These are phyloP conservation scores for Lathronympha strigana DNA, from an alignment of 2,888 invertebrate genomes.

Conservation along the genomic window DNA sequence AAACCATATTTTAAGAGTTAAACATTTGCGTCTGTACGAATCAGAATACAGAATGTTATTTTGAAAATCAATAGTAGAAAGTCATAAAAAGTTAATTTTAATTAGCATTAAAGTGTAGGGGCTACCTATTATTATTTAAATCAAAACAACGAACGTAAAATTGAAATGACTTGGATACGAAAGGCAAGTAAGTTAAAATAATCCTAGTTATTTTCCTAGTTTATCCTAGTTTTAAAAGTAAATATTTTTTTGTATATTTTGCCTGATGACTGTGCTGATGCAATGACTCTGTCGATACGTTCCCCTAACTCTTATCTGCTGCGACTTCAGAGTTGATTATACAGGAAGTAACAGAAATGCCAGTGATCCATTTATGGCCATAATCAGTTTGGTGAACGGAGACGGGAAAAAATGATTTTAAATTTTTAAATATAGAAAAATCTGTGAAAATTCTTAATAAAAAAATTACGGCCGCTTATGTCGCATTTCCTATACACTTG, in stretches of 20 bases:
- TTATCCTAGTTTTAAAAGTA: not conserved
- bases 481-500: too few species aligned
- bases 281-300: too few species aligned
- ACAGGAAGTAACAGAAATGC: too few species aligned
- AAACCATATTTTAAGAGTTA: not conserved
- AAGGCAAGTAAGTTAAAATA: not conserved
- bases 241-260: not conserved
- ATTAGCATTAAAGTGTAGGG: not conserved
- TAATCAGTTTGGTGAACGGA: too few species aligned
- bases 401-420: too few species aligned
- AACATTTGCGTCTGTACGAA: not conserved
- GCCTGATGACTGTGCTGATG: too few species aligned
- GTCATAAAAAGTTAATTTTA: conserved; percentile 1
- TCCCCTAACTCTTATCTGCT: too few species aligned
- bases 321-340: too few species aligned
- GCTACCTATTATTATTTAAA: not conserved
- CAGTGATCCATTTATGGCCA: too few species aligned
- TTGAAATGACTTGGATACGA: not conserved
- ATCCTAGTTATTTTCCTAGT: not conserved
- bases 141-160: not conserved
- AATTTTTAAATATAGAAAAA: too few species aligned
- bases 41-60: not conserved
- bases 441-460: too few species aligned
- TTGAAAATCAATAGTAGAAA: not conserved
- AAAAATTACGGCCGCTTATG: too few species aligned